Evolutionary conservation across 2,797 vertebrate genomes (phyloP).

Genomic region (Cossypha polioptera): DNA sequence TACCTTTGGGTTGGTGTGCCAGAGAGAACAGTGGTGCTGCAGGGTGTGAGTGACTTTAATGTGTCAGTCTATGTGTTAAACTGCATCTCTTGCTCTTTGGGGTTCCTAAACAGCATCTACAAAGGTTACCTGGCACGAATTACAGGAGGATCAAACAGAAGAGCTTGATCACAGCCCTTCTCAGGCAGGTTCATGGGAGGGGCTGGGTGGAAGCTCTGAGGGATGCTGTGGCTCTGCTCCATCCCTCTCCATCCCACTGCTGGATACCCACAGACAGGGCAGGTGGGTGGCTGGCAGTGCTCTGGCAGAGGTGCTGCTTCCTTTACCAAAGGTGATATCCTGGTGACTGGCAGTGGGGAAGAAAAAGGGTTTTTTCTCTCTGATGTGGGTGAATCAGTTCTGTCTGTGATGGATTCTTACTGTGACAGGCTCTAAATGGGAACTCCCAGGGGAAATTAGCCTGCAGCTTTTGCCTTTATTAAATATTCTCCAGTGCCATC

Average conservation of each 20-base stretch:
- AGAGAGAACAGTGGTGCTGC: neutral
- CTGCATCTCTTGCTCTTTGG: neutral
- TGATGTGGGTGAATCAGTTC: neutral
- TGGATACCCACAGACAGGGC: neutral
- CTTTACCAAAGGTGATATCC: rapidly evolving
- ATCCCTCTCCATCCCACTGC: rapidly evolving
- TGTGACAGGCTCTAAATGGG: slow-evolving; percentile 32
- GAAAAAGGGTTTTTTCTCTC: neutral
- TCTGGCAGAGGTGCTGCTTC: neutral
- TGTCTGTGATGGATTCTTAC: slow-evolving; percentile 45
- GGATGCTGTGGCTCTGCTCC: neutral
- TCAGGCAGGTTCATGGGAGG: neutral
- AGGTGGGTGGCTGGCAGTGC: neutral
- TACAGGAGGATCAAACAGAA: neutral
- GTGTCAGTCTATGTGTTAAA: rapidly evolving
- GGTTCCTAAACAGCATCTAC: neutral
- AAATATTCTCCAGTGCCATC: slow-evolving; percentile 43
- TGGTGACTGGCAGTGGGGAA: neutral
- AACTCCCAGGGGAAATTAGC: slow-evolving; percentile 57
- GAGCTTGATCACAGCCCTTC: neutral
- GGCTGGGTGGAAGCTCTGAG: neutral
- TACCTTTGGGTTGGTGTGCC: neutral
- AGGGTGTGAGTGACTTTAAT: neutral
- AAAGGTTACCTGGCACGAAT: neutral
- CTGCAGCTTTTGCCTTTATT: slow-evolving; percentile 60